Base-by-base conservation (phyloP, 64 coral and sea anemone genomes). In the Montipora sp. region DNA sequence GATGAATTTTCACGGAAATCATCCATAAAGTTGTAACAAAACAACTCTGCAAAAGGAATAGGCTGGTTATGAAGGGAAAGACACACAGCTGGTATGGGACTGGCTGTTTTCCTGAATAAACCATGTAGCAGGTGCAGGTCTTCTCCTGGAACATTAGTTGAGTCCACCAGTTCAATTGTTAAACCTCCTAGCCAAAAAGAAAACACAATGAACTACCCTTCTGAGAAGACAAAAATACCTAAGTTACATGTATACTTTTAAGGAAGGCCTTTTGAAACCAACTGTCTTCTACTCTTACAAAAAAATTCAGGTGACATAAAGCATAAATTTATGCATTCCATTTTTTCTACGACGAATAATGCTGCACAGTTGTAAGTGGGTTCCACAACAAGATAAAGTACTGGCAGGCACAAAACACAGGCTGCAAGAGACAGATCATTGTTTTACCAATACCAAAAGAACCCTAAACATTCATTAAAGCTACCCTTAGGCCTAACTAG, bases 31-130 rank as follows among this genome's bases (percentile, higher is more conserved):
- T 68, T 65, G 45, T 47, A 15, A n/a, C 3, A 48, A 3, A 85
- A 71, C 63, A 85, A 36, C 5, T 85, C 3, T 5, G 59, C 47
- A n/a, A 85, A 18, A 48, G 82, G 82, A 18, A 85, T 16, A 18
- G 82, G 82, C 20, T 85, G 82, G 50, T 49, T 85, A 50, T 51
- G 82, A 50, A 85, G 66, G 22, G 11, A 8, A 1, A 85, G 82
- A 14, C 44, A 72, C 44, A 85, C 82, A 22, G 65, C 22, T 72
- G 82, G 45, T n/a, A 70, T 20, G 18, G 82, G 82, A 71, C 61
- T 45, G 47, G 45, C 51, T 71, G 21, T 9, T 12, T 5, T 46
- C 5, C 47, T 49, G 15, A 48, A 4, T 5, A 11, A 50, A 67
- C 46, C 11, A 46, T 51, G 61, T 12, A 71, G 19, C n/a, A 15